Conservation (phyloP, 2,113 vertebrate species). For the Semicossyphus pulcher region DNA sequence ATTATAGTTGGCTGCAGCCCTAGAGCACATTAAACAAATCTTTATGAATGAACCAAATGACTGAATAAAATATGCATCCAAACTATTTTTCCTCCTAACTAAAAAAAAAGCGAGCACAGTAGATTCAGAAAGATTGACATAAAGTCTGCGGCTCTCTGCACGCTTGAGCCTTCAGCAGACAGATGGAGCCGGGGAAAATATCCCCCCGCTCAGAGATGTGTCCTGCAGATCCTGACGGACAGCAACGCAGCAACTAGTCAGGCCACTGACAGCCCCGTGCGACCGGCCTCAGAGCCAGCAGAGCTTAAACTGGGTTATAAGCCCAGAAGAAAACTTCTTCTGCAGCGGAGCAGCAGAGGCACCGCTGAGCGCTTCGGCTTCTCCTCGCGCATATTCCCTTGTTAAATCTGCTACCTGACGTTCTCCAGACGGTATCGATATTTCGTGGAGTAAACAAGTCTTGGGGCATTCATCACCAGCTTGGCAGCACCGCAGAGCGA, state of each 20-base stretch:
- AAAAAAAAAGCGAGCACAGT: no score
- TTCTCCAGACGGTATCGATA: conserved; percentile 63
- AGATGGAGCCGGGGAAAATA: conserved; percentile 11
- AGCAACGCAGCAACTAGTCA: conserved; percentile 26
- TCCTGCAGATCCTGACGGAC: conserved; percentile 43
- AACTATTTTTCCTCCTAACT: no score
- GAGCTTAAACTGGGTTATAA: conserved; percentile 46
- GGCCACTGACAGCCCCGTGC: conserved; percentile 27
- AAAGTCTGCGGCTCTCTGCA: conserved; percentile 4
- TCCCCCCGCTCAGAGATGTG: conserved; percentile 17
- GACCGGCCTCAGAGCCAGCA: conserved; percentile 25
- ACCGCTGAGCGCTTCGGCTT: conserved; percentile 23
- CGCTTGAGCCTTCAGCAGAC: conserved; percentile 7
- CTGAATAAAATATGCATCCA: no score
- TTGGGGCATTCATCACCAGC: conserved; percentile 64
- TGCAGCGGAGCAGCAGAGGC: conserved; percentile 1
- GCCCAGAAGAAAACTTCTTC: conserved; percentile 31
- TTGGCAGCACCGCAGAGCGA: conserved; percentile 40
- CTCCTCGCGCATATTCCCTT: conserved; percentile 14
- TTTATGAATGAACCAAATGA: neutral
- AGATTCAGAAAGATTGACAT: conserved; percentile 1
- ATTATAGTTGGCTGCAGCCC: neutral
- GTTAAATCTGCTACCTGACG: conserved; percentile 47
- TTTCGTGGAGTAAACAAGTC: conserved; percentile 61
- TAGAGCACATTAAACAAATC: neutral